phyloP scores from a whole-genome alignment of 2,888 invertebrate genomes.

The Epistrophe grossulariae region DNA sequence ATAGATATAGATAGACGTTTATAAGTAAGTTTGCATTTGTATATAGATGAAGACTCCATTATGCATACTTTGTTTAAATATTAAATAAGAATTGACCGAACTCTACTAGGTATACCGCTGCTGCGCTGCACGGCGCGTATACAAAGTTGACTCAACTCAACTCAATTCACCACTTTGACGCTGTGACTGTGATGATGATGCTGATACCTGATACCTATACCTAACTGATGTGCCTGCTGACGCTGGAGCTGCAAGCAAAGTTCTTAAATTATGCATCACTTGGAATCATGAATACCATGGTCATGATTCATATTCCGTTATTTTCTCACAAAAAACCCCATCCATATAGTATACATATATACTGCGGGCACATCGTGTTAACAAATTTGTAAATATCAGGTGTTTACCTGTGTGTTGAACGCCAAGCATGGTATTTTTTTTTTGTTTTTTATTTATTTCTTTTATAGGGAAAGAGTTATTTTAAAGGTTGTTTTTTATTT shows the following conservation, averaged over 20 bases:
- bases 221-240: background rate
- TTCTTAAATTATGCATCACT: constrained; percentile 77
- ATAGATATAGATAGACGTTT: background rate
- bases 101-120: background rate
- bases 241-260: constrained; percentile 49
- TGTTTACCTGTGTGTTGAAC: constrained; percentile 78
- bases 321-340: constrained; percentile 78
- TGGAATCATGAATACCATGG: constrained; percentile 83
- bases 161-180: constrained; percentile 21
- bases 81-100: constrained; percentile 50
- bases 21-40: background rate
- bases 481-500: constrained; percentile 20
- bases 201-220: constrained; percentile 2
- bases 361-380: constrained; percentile 77
- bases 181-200: constrained; percentile 19
- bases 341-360: constrained; percentile 17
- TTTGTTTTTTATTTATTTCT: constrained; percentile 21
- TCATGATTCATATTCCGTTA: constrained; percentile 84
- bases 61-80: constrained; percentile 53
- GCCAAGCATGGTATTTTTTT: constrained; percentile 43
- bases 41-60: constrained; percentile 22
- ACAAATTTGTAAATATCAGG: constrained; percentile 81
- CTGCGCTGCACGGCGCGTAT: constrained; percentile 5
- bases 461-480: constrained; percentile 30
- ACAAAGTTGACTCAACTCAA: constrained; percentile 66